These are phyloP conservation scores for Chloroclystis v-ata DNA, from an alignment of 2,888 invertebrate species.

Conservation along the genomic window DNA sequence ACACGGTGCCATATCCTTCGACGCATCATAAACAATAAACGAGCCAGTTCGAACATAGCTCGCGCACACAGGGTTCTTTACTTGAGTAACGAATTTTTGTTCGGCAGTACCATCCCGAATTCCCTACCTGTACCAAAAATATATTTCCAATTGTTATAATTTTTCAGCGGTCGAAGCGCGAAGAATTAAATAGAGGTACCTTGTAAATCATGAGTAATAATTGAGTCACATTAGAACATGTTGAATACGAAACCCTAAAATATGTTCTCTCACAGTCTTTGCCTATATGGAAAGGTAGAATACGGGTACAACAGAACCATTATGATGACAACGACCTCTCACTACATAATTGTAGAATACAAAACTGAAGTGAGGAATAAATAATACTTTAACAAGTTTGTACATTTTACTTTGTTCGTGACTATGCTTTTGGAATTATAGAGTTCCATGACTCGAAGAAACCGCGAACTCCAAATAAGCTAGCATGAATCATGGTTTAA, in stretches of 20 bases:
- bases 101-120: no score
- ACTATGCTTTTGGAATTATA: background rate
- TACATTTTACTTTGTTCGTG: background rate
- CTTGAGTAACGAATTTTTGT: no score
- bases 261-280: no score
- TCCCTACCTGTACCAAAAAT: no score
- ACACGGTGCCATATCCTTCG: constrained; percentile 40
- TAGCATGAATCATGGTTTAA: constrained; percentile 9
- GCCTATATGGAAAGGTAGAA: no score
- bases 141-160: no score
- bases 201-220: no score
- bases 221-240: no score
- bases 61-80: no score
- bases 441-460: constrained; percentile 4
- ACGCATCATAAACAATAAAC: constrained; percentile 40
- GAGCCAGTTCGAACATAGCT: constrained; percentile 5
- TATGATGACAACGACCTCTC: constrained; percentile 30
- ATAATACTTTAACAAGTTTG: constrained; percentile 4
- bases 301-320: constrained; percentile 30
- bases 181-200: no score
- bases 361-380: constrained; percentile 1
- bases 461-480: constrained; percentile 10
- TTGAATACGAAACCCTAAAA: no score
- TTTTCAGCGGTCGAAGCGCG: no score
- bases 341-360: constrained; percentile 3